Conservation (phyloP, 2,797 vertebrate genomes). For the Cheirogaleus major region DNA sequence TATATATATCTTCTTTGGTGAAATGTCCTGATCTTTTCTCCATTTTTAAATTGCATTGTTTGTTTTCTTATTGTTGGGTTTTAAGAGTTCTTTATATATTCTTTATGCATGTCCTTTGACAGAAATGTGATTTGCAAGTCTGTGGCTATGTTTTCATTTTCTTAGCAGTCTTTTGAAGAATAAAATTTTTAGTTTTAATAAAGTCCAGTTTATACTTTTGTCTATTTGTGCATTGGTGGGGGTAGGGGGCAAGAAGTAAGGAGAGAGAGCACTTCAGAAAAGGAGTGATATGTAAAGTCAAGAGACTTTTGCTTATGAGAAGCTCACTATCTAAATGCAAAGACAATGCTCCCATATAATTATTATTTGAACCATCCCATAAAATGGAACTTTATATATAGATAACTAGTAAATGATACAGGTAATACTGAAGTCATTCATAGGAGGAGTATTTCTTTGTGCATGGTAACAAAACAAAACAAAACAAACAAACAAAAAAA, state of each 20-base stretch:
- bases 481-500: no score
- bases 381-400: neutral
- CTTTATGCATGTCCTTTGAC: neutral
- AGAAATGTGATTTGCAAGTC: neutral
- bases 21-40: neutral
- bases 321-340: neutral
- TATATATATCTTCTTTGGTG: neutral
- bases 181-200: constrained; percentile 2
- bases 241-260: neutral
- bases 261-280: neutral
- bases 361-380: neutral
- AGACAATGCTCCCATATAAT: neutral
- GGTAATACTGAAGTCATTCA: neutral
- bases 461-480: neutral
- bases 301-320: neutral
- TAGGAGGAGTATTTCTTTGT: neutral
- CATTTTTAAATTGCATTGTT: neutral
- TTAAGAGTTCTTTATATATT: constrained; percentile 24
- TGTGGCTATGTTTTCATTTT: constrained; percentile 28
- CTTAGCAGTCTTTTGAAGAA: neutral
- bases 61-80: neutral
- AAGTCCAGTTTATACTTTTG: neutral
- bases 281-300: neutral
- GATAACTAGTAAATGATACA: neutral
- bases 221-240: neutral